Evolutionary conservation across 1,140 invertebrate genomes (phyloP).

Genomic region (Stegodyphus mimosarum): DNA sequence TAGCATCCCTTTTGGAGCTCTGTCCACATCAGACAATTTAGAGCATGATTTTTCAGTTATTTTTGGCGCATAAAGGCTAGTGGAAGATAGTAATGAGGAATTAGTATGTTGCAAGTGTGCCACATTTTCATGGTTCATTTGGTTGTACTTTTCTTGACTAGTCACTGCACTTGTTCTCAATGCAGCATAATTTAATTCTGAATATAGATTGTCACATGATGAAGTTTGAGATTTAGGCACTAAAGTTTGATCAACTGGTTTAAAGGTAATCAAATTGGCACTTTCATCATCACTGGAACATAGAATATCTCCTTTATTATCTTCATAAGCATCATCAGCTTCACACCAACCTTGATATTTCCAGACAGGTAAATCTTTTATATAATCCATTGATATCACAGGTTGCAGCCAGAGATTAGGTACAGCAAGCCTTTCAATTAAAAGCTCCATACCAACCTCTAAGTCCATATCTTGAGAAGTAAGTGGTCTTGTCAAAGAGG

Average conservation of each 20-base stretch:
- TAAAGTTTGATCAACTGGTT: slow-evolving; percentile 18
- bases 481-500: slow-evolving; percentile 62
- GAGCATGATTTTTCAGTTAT: not conserved
- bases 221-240: slow-evolving; percentile 36
- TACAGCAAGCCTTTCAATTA: slow-evolving; percentile 69
- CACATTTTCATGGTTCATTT: not conserved
- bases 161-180: not conserved
- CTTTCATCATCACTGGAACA: slow-evolving; percentile 62
- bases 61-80: not conserved
- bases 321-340: slow-evolving; percentile 63
- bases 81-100: not conserved
- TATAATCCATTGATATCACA: slow-evolving; percentile 69
- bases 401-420: slow-evolving; percentile 71
- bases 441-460: slow-evolving; percentile 68
- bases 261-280: not conserved
- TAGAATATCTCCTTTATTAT: slow-evolving; percentile 38
- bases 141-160: slow-evolving; percentile 13
- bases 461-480: slow-evolving; percentile 65
- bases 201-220: not conserved
- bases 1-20: slow-evolving; percentile 65
- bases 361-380: slow-evolving; percentile 72
- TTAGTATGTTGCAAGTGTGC: not conserved
- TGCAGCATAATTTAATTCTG: too few relatives aligned
- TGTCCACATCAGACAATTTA: slow-evolving; percentile 15
- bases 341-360: slow-evolving; percentile 65